These are phyloP conservation scores for Clytia hemisphaerica DNA, from an alignment of 30 jellyfish, hydroid and myxozoan genomes.

Conservation along the genomic window DNA sequence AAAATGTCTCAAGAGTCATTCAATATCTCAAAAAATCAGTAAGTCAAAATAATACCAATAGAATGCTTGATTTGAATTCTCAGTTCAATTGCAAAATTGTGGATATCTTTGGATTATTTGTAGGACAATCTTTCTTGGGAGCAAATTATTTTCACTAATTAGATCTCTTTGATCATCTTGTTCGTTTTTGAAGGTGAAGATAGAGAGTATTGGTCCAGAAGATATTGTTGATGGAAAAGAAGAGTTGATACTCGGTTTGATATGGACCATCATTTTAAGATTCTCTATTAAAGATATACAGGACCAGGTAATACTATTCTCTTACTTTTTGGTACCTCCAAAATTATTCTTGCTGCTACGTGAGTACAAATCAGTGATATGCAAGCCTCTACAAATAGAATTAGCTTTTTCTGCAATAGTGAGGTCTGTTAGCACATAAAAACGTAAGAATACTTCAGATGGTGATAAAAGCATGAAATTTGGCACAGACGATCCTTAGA, in stretches of 20 bases:
- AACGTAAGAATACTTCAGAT: no score
- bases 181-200: conserved; percentile 39
- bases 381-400: no score
- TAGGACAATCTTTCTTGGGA: neutral
- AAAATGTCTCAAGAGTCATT: conserved; percentile 73
- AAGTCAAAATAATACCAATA: no score
- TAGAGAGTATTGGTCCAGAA: conserved; percentile 85
- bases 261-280: conserved; percentile 80
- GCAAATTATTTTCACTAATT: no score
- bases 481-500: no score
- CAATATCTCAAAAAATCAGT: conserved; percentile 57
- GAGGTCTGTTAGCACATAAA: no score
- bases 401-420: no score
- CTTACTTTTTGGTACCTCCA: neutral
- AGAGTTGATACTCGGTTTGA: conserved; percentile 68
- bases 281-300: conserved; percentile 64
- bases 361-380: no score
- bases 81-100: neutral
- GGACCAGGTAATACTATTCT: conserved; percentile 44
- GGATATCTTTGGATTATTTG: neutral
- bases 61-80: no score
- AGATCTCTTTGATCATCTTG: neutral
- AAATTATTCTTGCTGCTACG: no score
- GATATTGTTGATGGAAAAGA: conserved; percentile 85
- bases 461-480: no score